phyloP scores from a whole-genome alignment of 2,888 invertebrate genomes.

The Drosophila dives region DNA sequence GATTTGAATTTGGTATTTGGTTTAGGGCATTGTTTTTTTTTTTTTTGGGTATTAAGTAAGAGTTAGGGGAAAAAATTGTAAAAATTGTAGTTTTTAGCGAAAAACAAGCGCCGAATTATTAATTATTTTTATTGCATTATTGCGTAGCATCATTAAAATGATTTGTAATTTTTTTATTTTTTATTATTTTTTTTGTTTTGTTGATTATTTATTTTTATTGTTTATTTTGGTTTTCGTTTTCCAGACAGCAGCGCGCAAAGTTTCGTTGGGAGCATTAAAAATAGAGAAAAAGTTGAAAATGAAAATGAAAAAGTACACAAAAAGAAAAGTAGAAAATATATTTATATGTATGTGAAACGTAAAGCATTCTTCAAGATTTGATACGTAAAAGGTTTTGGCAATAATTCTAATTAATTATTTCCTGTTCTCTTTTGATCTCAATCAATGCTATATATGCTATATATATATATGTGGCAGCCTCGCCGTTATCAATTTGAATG shows the following conservation, averaged over 20 bases:
- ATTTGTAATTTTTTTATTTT: constrained; percentile 11
- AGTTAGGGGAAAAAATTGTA: constrained; percentile 37
- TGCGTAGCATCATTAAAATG: constrained; percentile 24
- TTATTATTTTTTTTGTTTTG: neutral
- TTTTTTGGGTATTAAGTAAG: constrained; percentile 43
- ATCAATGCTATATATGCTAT: constrained; percentile 8
- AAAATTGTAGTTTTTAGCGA: constrained; percentile 49
- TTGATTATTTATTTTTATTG: constrained; percentile 24
- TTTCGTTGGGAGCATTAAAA: constrained; percentile 70
- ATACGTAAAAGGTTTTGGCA: constrained; percentile 48
- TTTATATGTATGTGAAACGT: constrained; percentile 63
- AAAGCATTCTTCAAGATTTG: constrained; percentile 48
- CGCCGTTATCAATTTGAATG: constrained; percentile 17
- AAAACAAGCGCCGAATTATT: constrained; percentile 67
- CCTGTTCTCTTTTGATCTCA: constrained; percentile 12
- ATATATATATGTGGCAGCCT: constrained; percentile 9
- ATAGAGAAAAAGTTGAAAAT: constrained; percentile 73
- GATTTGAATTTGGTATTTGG: constrained; percentile 80
- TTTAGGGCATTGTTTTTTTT: constrained; percentile 55
- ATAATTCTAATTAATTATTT: constrained; percentile 27
- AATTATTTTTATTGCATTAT: constrained; percentile 38
- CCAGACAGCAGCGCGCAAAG: constrained; percentile 79
- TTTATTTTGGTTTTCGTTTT: constrained; percentile 48
- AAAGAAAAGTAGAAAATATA: constrained; percentile 69
- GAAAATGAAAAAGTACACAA: constrained; percentile 75